phyloP scores from a whole-genome alignment of 2,797 vertebrate species.

The Zenarchopterus dispar region DNA sequence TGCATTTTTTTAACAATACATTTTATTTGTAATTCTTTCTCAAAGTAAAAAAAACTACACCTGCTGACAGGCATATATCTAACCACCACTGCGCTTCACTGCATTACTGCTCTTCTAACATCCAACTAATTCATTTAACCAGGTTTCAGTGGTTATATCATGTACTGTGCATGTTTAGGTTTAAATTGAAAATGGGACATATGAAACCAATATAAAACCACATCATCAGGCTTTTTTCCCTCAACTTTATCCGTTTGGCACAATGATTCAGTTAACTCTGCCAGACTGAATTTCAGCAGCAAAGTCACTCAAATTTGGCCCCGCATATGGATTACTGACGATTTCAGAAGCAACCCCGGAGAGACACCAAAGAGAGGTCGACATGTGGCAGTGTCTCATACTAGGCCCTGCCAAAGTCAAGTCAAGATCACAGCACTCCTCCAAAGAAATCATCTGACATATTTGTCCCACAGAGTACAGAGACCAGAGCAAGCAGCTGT shows the following conservation, averaged over 20 bases:
- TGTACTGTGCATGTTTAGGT: not conserved
- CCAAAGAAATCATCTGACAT: slow-evolving; percentile 1
- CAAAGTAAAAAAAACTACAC: not conserved
- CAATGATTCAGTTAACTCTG: slow-evolving; percentile 44
- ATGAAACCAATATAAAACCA: not conserved
- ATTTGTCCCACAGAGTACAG: not conserved
- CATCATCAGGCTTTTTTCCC: not conserved
- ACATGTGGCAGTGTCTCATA: slow-evolving; percentile 26
- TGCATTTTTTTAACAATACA: not conserved
- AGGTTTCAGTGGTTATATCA: not conserved
- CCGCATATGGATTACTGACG: not conserved
- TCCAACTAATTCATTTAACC: not conserved
- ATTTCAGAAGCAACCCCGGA: not conserved
- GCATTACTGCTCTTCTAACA: not conserved
- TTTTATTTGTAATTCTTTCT: not conserved
- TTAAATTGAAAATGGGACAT: not conserved
- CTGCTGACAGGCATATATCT: not conserved
- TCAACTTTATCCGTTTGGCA: not conserved
- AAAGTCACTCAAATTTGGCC: not conserved
- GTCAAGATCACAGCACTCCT: slow-evolving; percentile 65
- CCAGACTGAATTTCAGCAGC: slow-evolving; percentile 2
- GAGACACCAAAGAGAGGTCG: not conserved
- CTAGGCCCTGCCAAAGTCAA: slow-evolving; percentile 73
- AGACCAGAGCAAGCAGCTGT: not conserved
- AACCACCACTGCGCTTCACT: not conserved